Evolutionary conservation across 2,113 vertebrate species (phyloP).

Genomic region (Chloebia gouldiae): DNA sequence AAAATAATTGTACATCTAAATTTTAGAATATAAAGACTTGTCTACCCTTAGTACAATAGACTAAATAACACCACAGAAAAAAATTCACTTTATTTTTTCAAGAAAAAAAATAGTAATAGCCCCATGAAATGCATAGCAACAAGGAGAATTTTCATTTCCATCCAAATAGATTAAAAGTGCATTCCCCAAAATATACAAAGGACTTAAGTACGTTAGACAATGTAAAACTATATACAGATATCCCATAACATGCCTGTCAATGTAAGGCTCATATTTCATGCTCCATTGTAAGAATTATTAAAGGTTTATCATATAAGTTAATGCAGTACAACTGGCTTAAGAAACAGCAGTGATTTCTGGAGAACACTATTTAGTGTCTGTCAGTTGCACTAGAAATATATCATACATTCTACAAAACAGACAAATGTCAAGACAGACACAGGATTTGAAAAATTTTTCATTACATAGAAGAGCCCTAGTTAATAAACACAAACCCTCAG

Average conservation of each 20-base stretch:
- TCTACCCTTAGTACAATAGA: background rate
- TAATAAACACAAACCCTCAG: background rate
- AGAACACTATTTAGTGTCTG: fast-evolving
- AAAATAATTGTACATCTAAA: background rate
- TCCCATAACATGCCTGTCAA: background rate
- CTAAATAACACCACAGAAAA: background rate
- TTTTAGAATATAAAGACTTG: background rate
- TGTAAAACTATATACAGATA: background rate
- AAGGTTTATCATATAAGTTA: background rate
- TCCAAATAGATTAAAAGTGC: background rate
- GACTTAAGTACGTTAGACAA: background rate
- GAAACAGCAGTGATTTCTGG: background rate
- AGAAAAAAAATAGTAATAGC: background rate
- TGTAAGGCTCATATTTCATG: background rate
- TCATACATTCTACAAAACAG: background rate
- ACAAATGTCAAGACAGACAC: background rate
- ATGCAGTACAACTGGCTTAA: background rate
- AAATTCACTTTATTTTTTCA: background rate
- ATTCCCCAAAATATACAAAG: background rate
- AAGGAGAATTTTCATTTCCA: background rate
- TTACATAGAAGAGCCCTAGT: background rate
- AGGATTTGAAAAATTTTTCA: background rate
- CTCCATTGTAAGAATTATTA: background rate
- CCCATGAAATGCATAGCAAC: background rate
- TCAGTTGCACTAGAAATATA: background rate